phyloP scores from a whole-genome alignment of 1,140 invertebrate species.

The Papilio xuthus region DNA sequence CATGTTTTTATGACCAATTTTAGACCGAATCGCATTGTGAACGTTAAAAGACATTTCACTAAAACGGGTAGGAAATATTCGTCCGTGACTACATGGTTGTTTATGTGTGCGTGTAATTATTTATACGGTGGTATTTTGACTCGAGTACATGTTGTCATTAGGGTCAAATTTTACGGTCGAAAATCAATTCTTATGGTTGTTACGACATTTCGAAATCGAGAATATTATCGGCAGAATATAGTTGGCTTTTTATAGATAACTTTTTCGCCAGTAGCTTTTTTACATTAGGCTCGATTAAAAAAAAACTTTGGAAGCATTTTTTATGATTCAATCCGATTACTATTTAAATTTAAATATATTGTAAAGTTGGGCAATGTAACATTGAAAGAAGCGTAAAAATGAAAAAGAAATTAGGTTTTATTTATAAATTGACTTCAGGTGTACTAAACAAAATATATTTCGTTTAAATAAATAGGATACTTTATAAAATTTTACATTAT shows the following conservation, averaged over 20 bases:
- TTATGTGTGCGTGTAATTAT: constrained; percentile 43
- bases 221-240: neutral
- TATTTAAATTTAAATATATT: neutral
- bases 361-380: neutral
- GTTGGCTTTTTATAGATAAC: neutral
- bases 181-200: neutral
- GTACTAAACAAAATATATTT: no score
- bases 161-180: neutral
- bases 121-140: constrained; percentile 32
- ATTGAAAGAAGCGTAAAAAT: no score
- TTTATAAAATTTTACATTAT: no score
- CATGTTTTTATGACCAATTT: no score
- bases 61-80: neutral
- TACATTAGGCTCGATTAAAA: neutral
- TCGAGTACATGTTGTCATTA: constrained; percentile 16
- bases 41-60: neutral
- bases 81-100: neutral
- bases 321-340: neutral
- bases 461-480: no score
- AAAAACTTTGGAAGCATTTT: neutral
- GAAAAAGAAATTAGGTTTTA: no score
- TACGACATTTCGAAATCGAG: constrained; percentile 17
- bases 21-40: no score
- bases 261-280: constrained; percentile 1
- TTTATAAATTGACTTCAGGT: no score